Conservation (phyloP, 2,888 invertebrate genomes). For the Cryptus viduatorius region DNA sequence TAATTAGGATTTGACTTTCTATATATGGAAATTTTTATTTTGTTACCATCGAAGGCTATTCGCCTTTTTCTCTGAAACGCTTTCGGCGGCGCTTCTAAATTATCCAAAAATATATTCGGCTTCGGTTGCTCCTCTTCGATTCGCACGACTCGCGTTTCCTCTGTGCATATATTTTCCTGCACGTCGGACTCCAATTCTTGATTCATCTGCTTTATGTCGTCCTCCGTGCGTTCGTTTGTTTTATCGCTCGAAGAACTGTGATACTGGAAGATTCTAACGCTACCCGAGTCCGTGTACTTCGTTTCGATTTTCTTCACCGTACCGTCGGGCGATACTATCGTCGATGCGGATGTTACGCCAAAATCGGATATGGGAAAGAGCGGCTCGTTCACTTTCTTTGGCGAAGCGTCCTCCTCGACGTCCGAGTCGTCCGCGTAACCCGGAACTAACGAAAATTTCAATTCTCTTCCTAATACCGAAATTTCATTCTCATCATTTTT, state of each 20-base stretch:
- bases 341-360: slow-evolving; percentile 40
- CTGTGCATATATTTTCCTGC: slow-evolving; percentile 49
- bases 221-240: slow-evolving; percentile 49
- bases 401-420: slow-evolving; percentile 81
- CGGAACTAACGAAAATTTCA: slow-evolving; percentile 85
- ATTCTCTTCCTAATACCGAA: slow-evolving; percentile 65
- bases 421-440: slow-evolving; percentile 87
- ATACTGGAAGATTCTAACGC: slow-evolving; percentile 75
- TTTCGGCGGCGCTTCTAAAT: slow-evolving; percentile 82
- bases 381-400: slow-evolving; percentile 78
- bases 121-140: slow-evolving; percentile 73
- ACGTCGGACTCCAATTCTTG: slow-evolving; percentile 60
- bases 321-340: slow-evolving; percentile 55
- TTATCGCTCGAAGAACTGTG: slow-evolving; percentile 57
- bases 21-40: too few relatives aligned
- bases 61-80: slow-evolving; percentile 87
- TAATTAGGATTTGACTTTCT: too few relatives aligned
- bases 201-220: slow-evolving; percentile 58
- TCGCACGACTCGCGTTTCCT: slow-evolving; percentile 58
- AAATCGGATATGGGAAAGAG: slow-evolving; percentile 85
- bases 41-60: slow-evolving; percentile 84
- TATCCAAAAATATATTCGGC: slow-evolving; percentile 80
- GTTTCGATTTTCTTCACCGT: slow-evolving; percentile 73
- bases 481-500: slow-evolving; percentile 47
- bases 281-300: slow-evolving; percentile 71